Percentiles rank a stretch among this genome's conserved stretches.
These are phyloP conservation scores for Nematolebias whitei DNA, from an alignment of 2,113 vertebrate genomes.

Conservation along the genomic window DNA sequence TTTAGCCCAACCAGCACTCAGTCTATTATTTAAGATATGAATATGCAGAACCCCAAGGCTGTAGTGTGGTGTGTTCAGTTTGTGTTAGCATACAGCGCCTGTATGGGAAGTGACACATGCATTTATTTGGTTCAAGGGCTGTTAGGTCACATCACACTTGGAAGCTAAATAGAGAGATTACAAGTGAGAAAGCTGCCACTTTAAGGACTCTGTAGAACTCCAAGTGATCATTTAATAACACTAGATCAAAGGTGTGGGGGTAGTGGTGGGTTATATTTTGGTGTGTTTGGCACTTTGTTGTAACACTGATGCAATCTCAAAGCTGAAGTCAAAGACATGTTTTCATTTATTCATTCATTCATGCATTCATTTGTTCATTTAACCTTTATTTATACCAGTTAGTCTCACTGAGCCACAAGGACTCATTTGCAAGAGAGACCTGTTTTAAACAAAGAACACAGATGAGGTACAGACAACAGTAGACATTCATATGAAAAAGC, in stretches of 20 bases:
- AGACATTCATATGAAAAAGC: no score
- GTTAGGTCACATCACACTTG: neutral
- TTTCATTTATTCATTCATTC: no score
- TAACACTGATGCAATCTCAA: neutral
- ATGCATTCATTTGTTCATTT: no score
- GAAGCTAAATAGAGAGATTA: neutral
- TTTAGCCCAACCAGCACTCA: neutral
- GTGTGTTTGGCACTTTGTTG: neutral
- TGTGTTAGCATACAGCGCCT: neutral
- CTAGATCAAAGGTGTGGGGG: neutral
- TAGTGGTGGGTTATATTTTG: no score
- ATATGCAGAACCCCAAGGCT: neutral
- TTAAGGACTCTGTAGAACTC: neutral
- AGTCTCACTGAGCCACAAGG: no score
- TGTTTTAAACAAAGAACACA: no score
- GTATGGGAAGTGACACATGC: slow-evolving; percentile 1
- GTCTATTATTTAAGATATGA: neutral
- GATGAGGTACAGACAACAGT: no score
- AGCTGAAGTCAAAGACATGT: neutral
- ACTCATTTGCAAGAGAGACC: no score
- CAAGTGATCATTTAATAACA: neutral
- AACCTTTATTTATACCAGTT: no score
- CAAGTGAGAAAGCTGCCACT: slow-evolving; percentile 1
- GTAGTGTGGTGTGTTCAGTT: neutral
- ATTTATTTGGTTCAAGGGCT: neutral